Base-by-base conservation (phyloP, 2,797 vertebrate species). In the Aulostomus chinensis region DNA sequence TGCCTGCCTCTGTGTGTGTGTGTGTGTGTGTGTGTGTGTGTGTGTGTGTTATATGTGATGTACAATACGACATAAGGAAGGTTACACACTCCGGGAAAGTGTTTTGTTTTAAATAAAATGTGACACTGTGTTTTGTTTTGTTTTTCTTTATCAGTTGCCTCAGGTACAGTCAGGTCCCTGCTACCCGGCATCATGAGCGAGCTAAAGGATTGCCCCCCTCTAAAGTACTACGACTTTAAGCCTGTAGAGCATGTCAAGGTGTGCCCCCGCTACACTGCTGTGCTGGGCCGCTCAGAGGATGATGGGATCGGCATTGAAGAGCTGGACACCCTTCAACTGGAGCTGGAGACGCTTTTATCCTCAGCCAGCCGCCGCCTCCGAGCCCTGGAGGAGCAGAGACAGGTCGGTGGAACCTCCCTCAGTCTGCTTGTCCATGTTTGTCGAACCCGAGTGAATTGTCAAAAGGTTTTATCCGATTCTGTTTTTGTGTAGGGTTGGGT, bases 191-290 rank as follows among this genome's bases (percentile, higher is more conserved):
- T 48, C 80, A 99, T 98, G 97, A 98, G 95, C 64, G 97, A 99
- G 76, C 81, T 98, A 61, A 99, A 98, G 88, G 97, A 98, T 81
- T 99, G 96, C 47, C 96, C 96, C 2, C 91, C 91, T 0, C 85
- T 99, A 36, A 97, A 99, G 81, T 99, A 98, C 84, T 97, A 98
- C 5, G 97, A 99, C 84, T 98, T 99, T 81, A 98, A 98, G 73
- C 96, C 97, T 0, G 97, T 99, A 38, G 97, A 98, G 83, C 97
- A 99, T 55, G 88, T 93, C 28, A 98, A 97, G 75, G 89, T 97
- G 60, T 99, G 97, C 35, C 97, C 97, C 1, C 93, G 96, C 4
- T 98, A 98, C 86, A 97, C 96, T 0, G 96, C 97, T 0, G 96
- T 99, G 58, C 88, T 98, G 36, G 93, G 95, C 61, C 95, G 96